Evolutionary conservation across 92 coral and sea anemone species (phyloP), one percentile per base, ranked within the genome.

Genomic region (Porites rus): DNA sequence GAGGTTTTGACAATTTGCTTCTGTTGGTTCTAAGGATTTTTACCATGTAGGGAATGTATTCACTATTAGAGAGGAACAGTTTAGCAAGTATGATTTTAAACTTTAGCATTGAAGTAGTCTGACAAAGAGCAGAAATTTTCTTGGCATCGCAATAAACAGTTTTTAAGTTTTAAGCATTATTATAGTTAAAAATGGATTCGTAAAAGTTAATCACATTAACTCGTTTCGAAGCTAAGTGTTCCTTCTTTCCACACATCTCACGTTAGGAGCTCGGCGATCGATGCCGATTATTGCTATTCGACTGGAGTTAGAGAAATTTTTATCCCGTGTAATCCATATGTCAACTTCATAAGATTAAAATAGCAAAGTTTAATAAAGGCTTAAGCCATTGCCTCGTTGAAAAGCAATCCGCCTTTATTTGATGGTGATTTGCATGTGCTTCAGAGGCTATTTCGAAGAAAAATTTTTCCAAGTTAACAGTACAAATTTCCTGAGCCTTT

Each of bases 291-390:
- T 38, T 38, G 10, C 54, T 46, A 72, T 38, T 71, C 51, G 20
- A 50, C 61, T 50, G 22, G 46, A 61, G 70, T 38, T 38, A 74
- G 17, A 73, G 67, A 43, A 25, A 20, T 28, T 17, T 21, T 59
- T 60, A 58, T 64, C 72, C 69, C 1, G 14, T 38, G 46, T 43
- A 74, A 83, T 83, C 87, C 80, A 6, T 51, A 53, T 19, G 80
- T 83, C 73, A 83, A 74, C 73, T 72, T 43, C 25, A 60, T 46
- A 65, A 64, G 79, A 83, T 83, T 81, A 74, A 51, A 22, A 63
- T 75, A 65, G 64, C 65, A 63, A 51, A 73, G 80, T 72, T 73
- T 73, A 74, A 73, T 62, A 20, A 51, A 73, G 74, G 10, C 52
- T 74, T 62, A 62, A 63, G 80, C 51, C 74, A 51, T 62, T 58